Conservation (phyloP, 23 tunicate genomes). For the Ascidia mentula region DNA sequence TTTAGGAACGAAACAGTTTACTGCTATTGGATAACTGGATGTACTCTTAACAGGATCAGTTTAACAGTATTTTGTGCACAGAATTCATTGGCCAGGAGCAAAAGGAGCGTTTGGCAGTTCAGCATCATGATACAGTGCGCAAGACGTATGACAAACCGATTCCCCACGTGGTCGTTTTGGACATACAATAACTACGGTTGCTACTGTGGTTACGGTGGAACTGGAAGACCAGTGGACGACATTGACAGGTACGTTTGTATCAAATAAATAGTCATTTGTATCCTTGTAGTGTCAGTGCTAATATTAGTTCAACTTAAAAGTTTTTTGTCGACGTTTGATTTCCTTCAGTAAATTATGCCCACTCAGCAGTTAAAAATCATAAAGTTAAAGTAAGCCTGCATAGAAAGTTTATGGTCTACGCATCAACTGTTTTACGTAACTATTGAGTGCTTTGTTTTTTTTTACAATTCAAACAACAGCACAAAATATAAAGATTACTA, state of each 20-base stretch:
- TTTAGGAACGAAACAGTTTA: no score
- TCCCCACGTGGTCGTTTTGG: neutral
- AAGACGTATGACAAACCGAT: neutral
- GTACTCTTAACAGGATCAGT: no score
- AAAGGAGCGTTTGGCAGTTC: conserved; percentile 20
- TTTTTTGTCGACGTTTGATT: no score
- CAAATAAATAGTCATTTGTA: no score
- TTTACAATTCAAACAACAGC: neutral
- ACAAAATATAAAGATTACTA: neutral
- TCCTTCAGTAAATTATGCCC: no score
- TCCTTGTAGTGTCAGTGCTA: no score
- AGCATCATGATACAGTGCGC: conserved; percentile 15
- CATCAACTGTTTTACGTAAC: neutral
- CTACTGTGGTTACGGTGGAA: conserved; percentile 43
- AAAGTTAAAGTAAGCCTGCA: no score
- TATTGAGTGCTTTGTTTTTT: neutral
- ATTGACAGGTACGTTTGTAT: conserved; percentile 24
- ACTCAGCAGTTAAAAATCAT: no score
- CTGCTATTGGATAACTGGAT: no score
- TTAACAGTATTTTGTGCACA: no score
- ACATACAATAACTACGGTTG: conserved; percentile 45
- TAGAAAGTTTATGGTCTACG: no score
- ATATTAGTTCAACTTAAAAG: no score
- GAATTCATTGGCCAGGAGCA: neutral
- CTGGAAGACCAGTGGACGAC: conserved; percentile 39